A percentile compares a stretch with the other conserved stretches of the same genome.
These are phyloP conservation scores for Lepus europaeus DNA, from an alignment of 2,113 vertebrate genomes.

Conservation along the genomic window DNA sequence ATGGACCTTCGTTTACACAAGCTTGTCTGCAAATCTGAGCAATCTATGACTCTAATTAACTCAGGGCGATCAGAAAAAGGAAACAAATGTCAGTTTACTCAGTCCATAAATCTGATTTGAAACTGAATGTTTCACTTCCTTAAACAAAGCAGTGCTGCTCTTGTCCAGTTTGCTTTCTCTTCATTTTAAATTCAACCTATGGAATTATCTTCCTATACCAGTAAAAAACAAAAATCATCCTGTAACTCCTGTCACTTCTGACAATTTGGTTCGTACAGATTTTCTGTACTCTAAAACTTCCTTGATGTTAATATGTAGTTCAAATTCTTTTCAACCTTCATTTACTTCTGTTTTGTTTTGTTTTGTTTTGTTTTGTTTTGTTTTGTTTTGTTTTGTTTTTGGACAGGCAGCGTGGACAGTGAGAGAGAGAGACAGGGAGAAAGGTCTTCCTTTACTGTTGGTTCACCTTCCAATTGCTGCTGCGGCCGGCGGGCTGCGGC, in stretches of 20 bases:
- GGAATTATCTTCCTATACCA: neutral
- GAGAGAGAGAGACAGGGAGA: too few species aligned
- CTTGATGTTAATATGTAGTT: neutral
- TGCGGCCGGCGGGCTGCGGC: too few species aligned
- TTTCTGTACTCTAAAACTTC: neutral
- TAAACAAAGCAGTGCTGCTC: neutral
- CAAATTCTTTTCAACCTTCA: neutral
- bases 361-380: too few species aligned
- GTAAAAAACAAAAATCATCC: neutral
- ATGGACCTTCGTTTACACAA: neutral
- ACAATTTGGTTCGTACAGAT: neutral
- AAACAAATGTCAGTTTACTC: neutral
- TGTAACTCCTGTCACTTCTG: neutral
- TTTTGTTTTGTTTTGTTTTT: too few species aligned
- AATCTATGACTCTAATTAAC: neutral
- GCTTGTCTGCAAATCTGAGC: neutral
- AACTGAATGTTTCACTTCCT: constrained; percentile 43
- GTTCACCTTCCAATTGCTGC: too few species aligned
- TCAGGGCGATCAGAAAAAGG: neutral
- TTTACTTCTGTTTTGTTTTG: too few species aligned
- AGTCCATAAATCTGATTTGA: neutral
- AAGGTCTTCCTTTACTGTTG: too few species aligned
- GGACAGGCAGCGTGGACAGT: too few species aligned
- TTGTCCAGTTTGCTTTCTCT: neutral
- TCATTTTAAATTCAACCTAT: neutral